Conservation (phyloP, 2,797 vertebrate species). For the Columba guinea region DNA sequence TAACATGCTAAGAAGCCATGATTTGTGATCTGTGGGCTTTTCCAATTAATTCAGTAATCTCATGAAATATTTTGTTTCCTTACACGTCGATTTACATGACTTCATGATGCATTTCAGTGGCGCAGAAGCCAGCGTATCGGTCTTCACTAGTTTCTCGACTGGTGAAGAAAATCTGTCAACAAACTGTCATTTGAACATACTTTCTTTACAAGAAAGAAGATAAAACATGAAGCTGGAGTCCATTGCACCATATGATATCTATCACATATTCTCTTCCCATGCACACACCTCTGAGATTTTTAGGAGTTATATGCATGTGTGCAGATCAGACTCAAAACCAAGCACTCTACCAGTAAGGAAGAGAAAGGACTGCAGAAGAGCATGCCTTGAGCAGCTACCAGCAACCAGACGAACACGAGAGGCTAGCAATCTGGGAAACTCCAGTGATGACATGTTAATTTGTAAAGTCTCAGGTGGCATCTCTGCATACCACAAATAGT, state of each 20-base stretch:
- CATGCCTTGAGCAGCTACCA: not conserved
- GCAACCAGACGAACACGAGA: rapidly evolving
- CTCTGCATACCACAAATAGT: not conserved
- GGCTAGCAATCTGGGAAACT: not conserved
- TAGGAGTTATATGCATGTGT: not conserved
- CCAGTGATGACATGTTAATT: not conserved
- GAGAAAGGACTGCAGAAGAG: not conserved
- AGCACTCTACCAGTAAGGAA: not conserved
- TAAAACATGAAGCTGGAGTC: not conserved
- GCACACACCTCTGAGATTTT: not conserved
- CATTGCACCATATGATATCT: not conserved
- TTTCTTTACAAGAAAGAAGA: not conserved
- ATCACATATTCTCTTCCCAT: not conserved
- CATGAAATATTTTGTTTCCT: not conserved
- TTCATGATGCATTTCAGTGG: not conserved
- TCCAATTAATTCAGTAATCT: not conserved
- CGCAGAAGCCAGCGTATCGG: not conserved
- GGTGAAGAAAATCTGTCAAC: not conserved
- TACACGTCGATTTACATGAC: not conserved
- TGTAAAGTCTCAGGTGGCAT: not conserved
- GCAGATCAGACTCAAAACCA: not conserved
- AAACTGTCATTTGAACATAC: not conserved
- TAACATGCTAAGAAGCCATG: rapidly evolving
- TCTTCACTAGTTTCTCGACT: not conserved
- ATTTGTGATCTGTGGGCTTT: not conserved